Evolutionary conservation across 2,113 vertebrate genomes (phyloP), one percentile per base, ranked within the genome.

Genomic region (Cynoglossus semilaevis): DNA sequence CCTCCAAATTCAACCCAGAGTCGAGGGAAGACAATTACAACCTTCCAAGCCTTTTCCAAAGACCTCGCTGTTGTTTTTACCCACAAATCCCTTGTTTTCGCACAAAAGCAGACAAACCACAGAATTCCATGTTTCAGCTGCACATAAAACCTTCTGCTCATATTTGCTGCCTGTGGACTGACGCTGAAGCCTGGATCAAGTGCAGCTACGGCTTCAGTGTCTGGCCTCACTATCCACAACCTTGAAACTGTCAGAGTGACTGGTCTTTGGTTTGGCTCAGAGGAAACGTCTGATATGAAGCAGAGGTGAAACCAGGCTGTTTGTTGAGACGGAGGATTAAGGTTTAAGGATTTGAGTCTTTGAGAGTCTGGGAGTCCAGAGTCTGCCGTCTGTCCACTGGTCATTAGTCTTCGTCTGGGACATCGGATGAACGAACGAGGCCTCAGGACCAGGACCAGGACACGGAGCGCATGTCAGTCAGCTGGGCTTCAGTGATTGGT

Each of bases 281-380:
- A 78, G 37, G 18, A 16, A 52, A 44, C 12, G 1, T 70, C 58
- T 73, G 59, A 79, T 72, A 70, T 82, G 70, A 75, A 77, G 75
- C 63, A 56, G 70, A 67, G 72, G 55, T 53, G 56, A 63, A 63
- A 19, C 63, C 9, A 53, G 73, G 60, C 55, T 73, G 54, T 67
- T 71, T 52, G 58, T 55, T 74, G 62, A 79, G 77, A 81, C 66
- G 17, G 48, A 67, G 76, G 67, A 79, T 81, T 81, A 82, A 70
- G 58, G 77, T 61, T 84, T 83, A 62, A 74, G 50, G 69, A 37
- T 56, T 76, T 71, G 3, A 29, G 22, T 29, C 22, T 67, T 60
- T 13, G 50, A 47, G 54, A 19, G 57, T 70, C 63, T 71, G 68
- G 45, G 51, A 63, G 34, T 55, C 44, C 37, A 3, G 34, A 54